A percentile compares a stretch with the other conserved stretches of the same genome.
phyloP scores from a whole-genome alignment of 2,888 invertebrate species.

The Elmis aenea region DNA sequence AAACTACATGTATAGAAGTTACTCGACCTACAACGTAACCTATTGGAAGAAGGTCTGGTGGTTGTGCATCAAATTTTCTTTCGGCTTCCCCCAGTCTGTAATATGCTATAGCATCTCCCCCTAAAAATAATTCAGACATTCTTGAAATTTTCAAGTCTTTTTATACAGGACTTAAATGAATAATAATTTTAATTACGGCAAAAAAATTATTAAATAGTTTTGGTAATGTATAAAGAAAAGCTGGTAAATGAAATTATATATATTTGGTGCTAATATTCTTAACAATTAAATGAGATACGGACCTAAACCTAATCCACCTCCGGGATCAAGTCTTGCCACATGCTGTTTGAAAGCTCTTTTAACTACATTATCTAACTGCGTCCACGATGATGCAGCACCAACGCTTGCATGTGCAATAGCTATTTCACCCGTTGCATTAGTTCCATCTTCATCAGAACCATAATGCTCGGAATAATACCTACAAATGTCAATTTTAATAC shows the following conservation, averaged over 20 bases:
- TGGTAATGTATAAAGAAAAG: too few species aligned
- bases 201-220: too few species aligned
- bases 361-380: slow-evolving; percentile 86
- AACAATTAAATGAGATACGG: too few species aligned
- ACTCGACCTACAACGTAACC: slow-evolving; percentile 89
- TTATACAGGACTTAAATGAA: too few species aligned
- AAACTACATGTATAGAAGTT: slow-evolving; percentile 82
- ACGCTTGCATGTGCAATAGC: slow-evolving; percentile 85
- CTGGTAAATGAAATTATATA: too few species aligned
- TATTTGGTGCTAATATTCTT: too few species aligned
- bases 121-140: too few species aligned
- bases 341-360: slow-evolving; percentile 93
- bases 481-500: slow-evolving; percentile 6
- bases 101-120: slow-evolving; percentile 80
- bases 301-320: slow-evolving; percentile 74
- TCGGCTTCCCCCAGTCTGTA: slow-evolving; percentile 92
- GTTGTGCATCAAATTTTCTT: slow-evolving; percentile 75
- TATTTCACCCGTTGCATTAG: slow-evolving; percentile 56
- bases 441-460: slow-evolving; percentile 41
- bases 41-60: slow-evolving; percentile 87
- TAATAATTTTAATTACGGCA: too few species aligned
- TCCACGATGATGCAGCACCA: slow-evolving; percentile 92
- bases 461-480: slow-evolving; percentile 44
- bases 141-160: too few species aligned
- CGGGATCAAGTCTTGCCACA: slow-evolving; percentile 86